phyloP scores from a whole-genome alignment of 2,113 vertebrate genomes.

The Microcebus murinus region DNA sequence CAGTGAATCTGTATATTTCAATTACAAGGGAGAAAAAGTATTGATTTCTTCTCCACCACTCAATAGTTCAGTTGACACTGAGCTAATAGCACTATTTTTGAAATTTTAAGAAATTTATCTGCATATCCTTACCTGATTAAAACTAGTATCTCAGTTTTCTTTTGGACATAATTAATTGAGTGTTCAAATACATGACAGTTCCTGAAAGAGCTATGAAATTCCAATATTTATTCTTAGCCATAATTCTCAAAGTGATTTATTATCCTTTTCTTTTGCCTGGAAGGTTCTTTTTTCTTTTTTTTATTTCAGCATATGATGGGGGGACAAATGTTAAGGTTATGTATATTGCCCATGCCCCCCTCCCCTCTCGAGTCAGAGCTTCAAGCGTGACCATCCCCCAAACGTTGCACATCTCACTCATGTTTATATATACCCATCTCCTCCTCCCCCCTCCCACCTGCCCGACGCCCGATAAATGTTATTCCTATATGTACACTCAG shows the following conservation, averaged over 20 bases:
- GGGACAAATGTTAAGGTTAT: too few species aligned
- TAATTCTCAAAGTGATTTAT: neutral
- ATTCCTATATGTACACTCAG: too few species aligned
- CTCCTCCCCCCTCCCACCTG: too few species aligned
- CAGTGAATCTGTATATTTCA: neutral
- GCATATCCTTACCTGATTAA: constrained; percentile 30
- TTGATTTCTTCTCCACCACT: neutral
- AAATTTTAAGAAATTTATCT: neutral
- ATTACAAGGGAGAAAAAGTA: too few species aligned
- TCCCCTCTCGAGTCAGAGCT: too few species aligned
- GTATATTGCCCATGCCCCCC: too few species aligned
- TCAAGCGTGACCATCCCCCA: too few species aligned
- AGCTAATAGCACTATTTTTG: neutral
- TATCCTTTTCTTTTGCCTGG: neutral
- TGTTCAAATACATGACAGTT: constrained; percentile 20
- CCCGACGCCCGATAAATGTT: too few species aligned
- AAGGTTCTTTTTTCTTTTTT: neutral
- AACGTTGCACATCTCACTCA: too few species aligned
- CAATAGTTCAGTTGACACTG: neutral
- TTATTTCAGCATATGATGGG: too few species aligned
- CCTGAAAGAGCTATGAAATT: constrained; percentile 1
- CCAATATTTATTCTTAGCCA: constrained; percentile 6
- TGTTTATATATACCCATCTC: too few species aligned
- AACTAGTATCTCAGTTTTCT: constrained; percentile 46
- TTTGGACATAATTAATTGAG: neutral